Percentiles rank a stretch among this genome's conserved stretches.
phyloP scores from a whole-genome alignment of 2,113 vertebrate genomes.

The Cyrtonyx montezumae region DNA sequence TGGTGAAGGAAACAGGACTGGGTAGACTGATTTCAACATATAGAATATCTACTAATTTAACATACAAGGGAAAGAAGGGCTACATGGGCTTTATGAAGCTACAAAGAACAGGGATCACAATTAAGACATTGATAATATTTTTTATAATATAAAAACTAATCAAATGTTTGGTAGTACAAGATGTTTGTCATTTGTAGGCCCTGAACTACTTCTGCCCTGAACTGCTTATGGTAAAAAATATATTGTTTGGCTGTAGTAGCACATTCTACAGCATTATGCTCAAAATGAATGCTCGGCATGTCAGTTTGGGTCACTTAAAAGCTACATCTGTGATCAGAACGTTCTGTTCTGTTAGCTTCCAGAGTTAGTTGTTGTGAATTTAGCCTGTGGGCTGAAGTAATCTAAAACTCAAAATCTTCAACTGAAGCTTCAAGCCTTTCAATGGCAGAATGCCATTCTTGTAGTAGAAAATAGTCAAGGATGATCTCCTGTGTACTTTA shows the following conservation, averaged over 20 bases:
- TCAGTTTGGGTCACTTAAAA: background rate
- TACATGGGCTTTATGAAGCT: background rate
- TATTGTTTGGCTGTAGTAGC: background rate
- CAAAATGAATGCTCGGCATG: background rate
- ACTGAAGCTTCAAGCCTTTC: background rate
- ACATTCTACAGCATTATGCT: background rate
- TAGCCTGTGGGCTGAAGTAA: background rate
- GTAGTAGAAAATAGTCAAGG: background rate
- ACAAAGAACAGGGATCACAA: background rate
- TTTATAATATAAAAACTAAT: background rate
- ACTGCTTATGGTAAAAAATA: rapidly evolving
- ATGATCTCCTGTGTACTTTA: background rate
- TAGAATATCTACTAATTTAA: background rate
- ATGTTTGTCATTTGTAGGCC: background rate
- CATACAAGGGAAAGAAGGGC: background rate
- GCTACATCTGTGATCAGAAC: background rate
- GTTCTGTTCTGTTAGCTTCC: background rate
- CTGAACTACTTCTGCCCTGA: background rate
- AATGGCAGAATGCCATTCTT: background rate
- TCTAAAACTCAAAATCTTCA: background rate
- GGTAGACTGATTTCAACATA: background rate
- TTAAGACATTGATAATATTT: background rate
- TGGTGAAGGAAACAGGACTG: background rate
- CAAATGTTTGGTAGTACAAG: background rate
- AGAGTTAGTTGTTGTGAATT: background rate